Conservation (phyloP, 2,113 vertebrate genomes). For the Acrocephalus kingi region DNA sequence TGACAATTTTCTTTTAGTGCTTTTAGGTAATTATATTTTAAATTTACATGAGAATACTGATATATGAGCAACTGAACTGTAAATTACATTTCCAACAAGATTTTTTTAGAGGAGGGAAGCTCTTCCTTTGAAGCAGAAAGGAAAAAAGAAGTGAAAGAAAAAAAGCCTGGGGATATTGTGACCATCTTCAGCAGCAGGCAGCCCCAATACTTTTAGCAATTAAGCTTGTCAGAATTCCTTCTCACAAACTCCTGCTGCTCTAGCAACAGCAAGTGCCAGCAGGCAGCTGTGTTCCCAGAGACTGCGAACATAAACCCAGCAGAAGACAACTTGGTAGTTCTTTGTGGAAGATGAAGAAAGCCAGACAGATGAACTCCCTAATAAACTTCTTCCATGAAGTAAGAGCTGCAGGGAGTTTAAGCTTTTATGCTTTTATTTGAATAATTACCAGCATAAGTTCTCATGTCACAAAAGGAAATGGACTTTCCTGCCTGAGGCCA, state of each 20-base stretch:
- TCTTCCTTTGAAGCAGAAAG: background rate
- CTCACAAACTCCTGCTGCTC: background rate
- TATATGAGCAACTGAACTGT: background rate
- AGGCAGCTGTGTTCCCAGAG: background rate
- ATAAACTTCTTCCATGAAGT: constrained; percentile 4
- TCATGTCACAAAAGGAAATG: constrained; percentile 10
- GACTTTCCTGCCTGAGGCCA: background rate
- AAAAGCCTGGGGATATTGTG: background rate
- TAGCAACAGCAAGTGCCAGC: constrained; percentile 16
- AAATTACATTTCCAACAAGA: background rate
- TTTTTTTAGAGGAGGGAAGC: background rate
- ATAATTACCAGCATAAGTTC: background rate
- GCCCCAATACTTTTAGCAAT: background rate
- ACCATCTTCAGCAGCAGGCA: constrained; percentile 21
- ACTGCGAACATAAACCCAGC: background rate
- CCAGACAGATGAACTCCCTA: background rate
- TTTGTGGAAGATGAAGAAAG: background rate
- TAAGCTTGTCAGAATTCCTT: constrained; percentile 1
- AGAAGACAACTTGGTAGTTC: constrained; percentile 31
- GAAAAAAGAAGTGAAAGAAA: background rate
- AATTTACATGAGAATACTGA: background rate
- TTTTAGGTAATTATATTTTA: background rate
- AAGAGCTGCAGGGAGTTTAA: background rate
- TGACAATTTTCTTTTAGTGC: background rate
- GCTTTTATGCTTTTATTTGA: constrained; percentile 29